Base-by-base conservation (phyloP, 2,797 vertebrate genomes). In the Acrossocheilus wenchowensis region DNA sequence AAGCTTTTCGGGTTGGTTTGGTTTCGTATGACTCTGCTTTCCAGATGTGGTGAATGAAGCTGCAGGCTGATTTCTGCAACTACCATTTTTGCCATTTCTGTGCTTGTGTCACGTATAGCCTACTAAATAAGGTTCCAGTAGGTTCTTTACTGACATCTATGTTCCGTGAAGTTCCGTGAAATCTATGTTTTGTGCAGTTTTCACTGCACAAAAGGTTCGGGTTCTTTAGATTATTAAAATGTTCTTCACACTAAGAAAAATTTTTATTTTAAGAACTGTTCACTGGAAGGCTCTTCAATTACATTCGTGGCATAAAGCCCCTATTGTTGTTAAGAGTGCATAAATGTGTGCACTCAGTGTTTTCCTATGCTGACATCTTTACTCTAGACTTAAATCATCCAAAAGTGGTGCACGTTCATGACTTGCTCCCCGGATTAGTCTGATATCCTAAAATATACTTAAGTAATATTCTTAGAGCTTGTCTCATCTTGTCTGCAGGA, bases 401-500 rank as follows among this genome's bases (percentile, higher is more conserved):
- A 9, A 36, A 68, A 36, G 7, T 19, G 7, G 34, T 68, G 64
- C 34, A 69, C 21, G 1, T 52, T 39, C 21, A 39, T 21, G 45
- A 62, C n/a, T 10, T 41, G 68, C 45, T 69, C 17, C n/a, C 23
- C 19, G n/a, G 74, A 69, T 84, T 36, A 54, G 14, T 19, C 45
- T 69, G 48, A 69, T 30, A 81, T 81, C 23, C 36, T 52, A 50
- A 73, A 84, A 26, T 64, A 83, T 41, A 39, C 62, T 30, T 4
- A 50, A 66, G 43, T 50, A 50, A 26, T 60, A 62, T 75, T 50
- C 2, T 74, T 43, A 78, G 72, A 45, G 64, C 39, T 9, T 79
- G 83, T 79, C 52, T 78, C 64, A 34, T 68, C 50, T 69, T 43
- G 48, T 68, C 62, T 54, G 7, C 4, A 57, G n/a, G 17, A 77